Evolutionary conservation across 2,797 vertebrate genomes (phyloP).

Genomic region (Morelia viridis): DNA sequence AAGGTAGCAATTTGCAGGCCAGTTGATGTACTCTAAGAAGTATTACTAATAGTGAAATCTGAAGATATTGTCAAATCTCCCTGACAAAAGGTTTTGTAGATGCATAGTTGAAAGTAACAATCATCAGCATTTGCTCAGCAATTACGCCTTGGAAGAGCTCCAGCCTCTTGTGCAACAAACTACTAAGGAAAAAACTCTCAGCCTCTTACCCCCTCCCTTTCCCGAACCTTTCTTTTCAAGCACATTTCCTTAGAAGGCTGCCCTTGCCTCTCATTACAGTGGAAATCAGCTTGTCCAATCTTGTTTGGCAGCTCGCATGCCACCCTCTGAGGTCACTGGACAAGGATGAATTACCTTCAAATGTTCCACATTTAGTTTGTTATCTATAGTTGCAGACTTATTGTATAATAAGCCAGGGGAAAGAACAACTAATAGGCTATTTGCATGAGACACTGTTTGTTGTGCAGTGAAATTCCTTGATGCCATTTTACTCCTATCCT

Average conservation of each 20-base stretch:
- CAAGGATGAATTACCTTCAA: constrained; percentile 3
- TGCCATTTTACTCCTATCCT: not conserved
- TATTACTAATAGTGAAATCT: accelerated
- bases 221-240: not conserved
- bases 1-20: not conserved
- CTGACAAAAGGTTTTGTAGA: not conserved
- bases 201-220: not conserved
- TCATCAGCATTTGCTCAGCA: not conserved
- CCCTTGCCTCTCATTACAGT: not conserved
- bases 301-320: not conserved
- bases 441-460: not conserved
- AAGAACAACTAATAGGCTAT: not conserved
- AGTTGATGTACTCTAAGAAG: not conserved
- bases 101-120: not conserved
- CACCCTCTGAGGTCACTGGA: not conserved
- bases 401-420: not conserved
- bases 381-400: constrained; percentile 7
- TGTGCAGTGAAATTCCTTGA: not conserved
- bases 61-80: not conserved
- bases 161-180: not conserved
- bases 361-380: constrained; percentile 31
- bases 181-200: not conserved
- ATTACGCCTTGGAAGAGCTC: not conserved
- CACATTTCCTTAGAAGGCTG: constrained; percentile 29
- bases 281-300: constrained; percentile 17